phyloP scores from a whole-genome alignment of 2,888 invertebrate species.

The Hirudinaria manillensis region DNA sequence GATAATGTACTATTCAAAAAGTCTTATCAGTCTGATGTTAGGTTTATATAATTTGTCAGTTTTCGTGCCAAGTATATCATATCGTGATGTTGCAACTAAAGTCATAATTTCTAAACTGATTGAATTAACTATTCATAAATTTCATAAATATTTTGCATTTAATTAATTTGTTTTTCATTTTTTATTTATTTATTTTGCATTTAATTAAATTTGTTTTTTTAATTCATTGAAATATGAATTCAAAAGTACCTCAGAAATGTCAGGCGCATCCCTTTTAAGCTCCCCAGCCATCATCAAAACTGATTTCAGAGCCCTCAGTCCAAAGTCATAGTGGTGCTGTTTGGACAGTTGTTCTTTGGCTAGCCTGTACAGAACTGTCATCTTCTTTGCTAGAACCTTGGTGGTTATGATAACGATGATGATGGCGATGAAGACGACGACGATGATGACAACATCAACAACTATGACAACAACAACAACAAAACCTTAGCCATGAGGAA shows the following conservation, averaged over 20 bases:
- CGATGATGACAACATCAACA: not conserved
- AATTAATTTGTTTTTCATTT: no score
- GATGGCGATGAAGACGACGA: not conserved
- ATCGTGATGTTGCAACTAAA: no score
- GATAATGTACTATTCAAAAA: no score
- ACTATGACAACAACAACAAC: not conserved
- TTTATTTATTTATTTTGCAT: no score
- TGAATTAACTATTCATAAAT: no score
- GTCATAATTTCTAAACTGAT: no score
- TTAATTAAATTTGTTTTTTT: no score
- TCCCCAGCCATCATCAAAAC: constrained; percentile 86
- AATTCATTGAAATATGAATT: no score
- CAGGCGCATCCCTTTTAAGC: constrained; percentile 70
- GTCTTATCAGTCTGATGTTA: no score
- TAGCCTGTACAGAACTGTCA: constrained; percentile 82
- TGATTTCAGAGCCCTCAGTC: constrained; percentile 80
- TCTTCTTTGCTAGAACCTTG: constrained; percentile 77
- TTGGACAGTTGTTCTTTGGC: constrained; percentile 82
- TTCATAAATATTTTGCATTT: no score
- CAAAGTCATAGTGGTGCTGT: constrained; percentile 90
- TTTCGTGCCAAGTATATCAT: no score
- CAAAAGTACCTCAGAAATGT: constrained; percentile 64
- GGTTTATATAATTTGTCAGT: no score
- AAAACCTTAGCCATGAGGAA: constrained; percentile 74
- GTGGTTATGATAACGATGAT: not conserved